These are phyloP conservation scores for Spodoptera picta DNA, from an alignment of 2,888 invertebrate species.

Conservation along the genomic window DNA sequence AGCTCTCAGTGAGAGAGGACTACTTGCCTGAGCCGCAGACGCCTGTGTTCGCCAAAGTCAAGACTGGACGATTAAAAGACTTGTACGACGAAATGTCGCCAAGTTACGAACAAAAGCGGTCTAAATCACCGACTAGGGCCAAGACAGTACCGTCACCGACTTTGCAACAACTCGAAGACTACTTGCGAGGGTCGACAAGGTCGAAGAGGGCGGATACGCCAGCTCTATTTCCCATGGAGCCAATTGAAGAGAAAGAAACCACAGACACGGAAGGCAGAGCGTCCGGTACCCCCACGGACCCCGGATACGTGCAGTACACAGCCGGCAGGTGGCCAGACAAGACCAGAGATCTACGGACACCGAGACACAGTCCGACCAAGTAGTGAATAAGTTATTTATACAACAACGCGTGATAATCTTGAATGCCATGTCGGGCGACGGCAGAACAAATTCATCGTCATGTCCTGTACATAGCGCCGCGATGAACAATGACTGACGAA, in stretches of 20 bases:
- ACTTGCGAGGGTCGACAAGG: conserved; percentile 76
- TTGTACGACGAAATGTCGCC: conserved; percentile 81
- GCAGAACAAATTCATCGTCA: conserved; percentile 46
- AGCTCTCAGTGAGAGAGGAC: conserved; percentile 78
- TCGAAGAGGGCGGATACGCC: conserved; percentile 79
- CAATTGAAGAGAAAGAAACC: conserved; percentile 81
- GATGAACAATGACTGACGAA: conserved; percentile 65
- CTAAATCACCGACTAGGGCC: conserved; percentile 77
- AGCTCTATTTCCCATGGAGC: conserved; percentile 86
- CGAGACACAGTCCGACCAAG: conserved; percentile 87
- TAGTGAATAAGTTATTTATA: conserved; percentile 52
- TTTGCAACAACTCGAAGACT: conserved; percentile 85
- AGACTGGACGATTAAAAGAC: conserved; percentile 75
- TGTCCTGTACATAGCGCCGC: conserved; percentile 49
- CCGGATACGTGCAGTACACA: conserved; percentile 92
- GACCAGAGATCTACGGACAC: conserved; percentile 85
- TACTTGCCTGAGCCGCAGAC: conserved; percentile 85
- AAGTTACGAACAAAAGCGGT: conserved; percentile 73
- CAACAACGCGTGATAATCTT: conserved; percentile 46
- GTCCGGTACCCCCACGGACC: conserved; percentile 91
- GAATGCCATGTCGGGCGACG: conserved; percentile 33
- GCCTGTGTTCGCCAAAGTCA: conserved; percentile 84
- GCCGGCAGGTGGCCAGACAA: conserved; percentile 91
- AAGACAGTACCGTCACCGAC: conserved; percentile 82
- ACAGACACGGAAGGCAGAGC: conserved; percentile 80